Conservation (phyloP, 2,888 invertebrate species). For the Cancer borealis region DNA sequence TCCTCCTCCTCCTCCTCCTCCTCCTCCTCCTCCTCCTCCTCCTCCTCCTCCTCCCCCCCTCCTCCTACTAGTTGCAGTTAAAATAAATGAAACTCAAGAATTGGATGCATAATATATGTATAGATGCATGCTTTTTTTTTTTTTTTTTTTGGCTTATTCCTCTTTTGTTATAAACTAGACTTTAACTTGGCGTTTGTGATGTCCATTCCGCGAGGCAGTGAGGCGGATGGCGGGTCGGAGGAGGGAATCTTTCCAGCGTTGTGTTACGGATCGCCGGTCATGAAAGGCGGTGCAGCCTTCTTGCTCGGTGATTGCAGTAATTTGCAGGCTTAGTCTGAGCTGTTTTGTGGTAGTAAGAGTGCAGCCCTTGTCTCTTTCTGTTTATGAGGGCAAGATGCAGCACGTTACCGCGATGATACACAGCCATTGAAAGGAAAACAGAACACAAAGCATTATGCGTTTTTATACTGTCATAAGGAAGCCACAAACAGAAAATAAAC, state of each 20-base stretch:
- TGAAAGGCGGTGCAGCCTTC: conserved; percentile 3
- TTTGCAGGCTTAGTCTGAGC: neutral
- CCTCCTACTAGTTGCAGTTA: neutral
- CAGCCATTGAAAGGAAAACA: neutral
- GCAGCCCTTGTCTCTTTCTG: conserved; percentile 17
- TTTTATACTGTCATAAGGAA: neutral
- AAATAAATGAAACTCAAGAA: neutral
- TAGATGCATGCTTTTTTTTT: neutral
- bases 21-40: neutral
- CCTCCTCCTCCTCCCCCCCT: neutral
- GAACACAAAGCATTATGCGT: neutral
- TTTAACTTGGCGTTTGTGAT: conserved; percentile 9
- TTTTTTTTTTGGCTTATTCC: neutral
- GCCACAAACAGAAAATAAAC: neutral
- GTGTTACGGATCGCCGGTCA: neutral
- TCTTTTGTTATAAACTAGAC: neutral
- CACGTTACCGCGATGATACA: neutral
- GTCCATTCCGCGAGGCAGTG: neutral
- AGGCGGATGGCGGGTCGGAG: neutral
- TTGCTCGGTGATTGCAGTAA: conserved; percentile 8
- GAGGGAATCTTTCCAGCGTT: neutral
- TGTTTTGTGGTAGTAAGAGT: conserved; percentile 6
- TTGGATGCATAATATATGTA: neutral
- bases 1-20: neutral
- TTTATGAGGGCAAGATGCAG: conserved; percentile 1